A percentile compares a stretch with the other conserved stretches of the same genome.
phyloP scores from a whole-genome alignment of 1,140 invertebrate genomes.

The Oryzaephilus surinamensis region DNA sequence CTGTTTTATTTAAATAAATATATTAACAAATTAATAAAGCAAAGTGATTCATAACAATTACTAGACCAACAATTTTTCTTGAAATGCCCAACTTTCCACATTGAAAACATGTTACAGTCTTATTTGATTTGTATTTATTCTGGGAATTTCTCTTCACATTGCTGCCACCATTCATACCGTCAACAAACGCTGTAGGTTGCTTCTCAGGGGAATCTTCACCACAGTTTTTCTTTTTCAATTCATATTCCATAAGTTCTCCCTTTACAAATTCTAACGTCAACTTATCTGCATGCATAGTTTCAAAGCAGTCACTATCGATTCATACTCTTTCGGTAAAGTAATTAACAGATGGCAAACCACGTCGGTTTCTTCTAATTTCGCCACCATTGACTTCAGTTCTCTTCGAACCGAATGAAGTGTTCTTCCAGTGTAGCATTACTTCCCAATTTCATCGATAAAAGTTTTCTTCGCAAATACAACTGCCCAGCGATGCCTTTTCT shows the following conservation, averaged over 20 bases:
- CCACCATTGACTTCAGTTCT: constrained; percentile 15
- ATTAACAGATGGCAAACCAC: constrained; percentile 33
- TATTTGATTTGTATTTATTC: too few species aligned
- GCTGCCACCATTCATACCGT: too few species aligned
- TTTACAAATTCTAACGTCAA: constrained; percentile 13
- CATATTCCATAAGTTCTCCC: background rate
- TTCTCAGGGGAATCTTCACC: too few species aligned
- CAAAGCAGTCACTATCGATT: constrained; percentile 35
- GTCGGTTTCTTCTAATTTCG: constrained; percentile 16
- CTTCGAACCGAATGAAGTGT: too few species aligned
- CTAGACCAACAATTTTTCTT: too few species aligned
- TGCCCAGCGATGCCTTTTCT: constrained; percentile 7
- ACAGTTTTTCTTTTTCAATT: background rate
- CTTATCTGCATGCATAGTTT: constrained; percentile 33
- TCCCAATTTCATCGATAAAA: constrained; percentile 1
- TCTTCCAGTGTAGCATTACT: constrained; percentile 2
- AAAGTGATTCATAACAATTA: too few species aligned
- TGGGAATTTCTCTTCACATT: too few species aligned
- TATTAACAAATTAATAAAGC: too few species aligned
- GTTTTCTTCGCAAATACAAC: constrained; percentile 1
- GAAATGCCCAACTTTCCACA: too few species aligned
- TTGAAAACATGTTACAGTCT: too few species aligned
- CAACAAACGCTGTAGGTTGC: too few species aligned
- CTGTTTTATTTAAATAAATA: too few species aligned
- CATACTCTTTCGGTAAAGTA: constrained; percentile 30